These are phyloP conservation scores for Melitaea athalia DNA, from an alignment of 2,888 invertebrate species.

Conservation along the genomic window DNA sequence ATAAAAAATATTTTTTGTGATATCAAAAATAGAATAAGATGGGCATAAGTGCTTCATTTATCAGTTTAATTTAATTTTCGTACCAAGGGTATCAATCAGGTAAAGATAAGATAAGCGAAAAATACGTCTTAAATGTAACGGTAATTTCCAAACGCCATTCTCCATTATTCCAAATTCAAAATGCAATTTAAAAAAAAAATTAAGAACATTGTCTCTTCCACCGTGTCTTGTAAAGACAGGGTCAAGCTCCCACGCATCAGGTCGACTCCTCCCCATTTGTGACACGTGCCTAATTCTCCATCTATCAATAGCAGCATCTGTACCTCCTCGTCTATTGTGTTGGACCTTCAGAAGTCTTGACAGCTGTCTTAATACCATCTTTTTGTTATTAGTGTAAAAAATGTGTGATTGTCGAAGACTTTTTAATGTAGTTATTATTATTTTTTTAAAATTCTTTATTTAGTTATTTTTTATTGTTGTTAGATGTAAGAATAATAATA, in stretches of 20 bases:
- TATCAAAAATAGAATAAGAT: too few relatives aligned
- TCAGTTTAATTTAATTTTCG: too few relatives aligned
- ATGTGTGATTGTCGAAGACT: not conserved
- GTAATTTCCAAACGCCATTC: not conserved
- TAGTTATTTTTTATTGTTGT: too few relatives aligned
- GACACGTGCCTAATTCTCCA: conserved; percentile 8
- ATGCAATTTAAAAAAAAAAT: not conserved
- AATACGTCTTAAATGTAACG: too few relatives aligned
- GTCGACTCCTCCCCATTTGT: conserved; percentile 16
- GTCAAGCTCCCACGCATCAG: conserved; percentile 21
- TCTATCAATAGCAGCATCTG: conserved; percentile 14
- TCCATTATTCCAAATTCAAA: not conserved
- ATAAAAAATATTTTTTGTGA: too few relatives aligned
- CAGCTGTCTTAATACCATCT: not conserved
- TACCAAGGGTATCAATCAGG: too few relatives aligned
- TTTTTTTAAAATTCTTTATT: too few relatives aligned
- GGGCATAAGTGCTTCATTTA: too few relatives aligned
- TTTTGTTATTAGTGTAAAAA: not conserved
- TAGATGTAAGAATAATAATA: too few relatives aligned
- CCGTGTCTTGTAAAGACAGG: conserved; percentile 4
- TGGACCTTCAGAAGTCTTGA: conserved; percentile 16
- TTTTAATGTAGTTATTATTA: not conserved
- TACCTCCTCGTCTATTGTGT: conserved; percentile 17
- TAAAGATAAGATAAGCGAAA: too few relatives aligned
- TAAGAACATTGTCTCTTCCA: conserved; percentile 19